Conservation (phyloP, 2,888 invertebrate genomes). For the Leptogaster cylindrica region DNA sequence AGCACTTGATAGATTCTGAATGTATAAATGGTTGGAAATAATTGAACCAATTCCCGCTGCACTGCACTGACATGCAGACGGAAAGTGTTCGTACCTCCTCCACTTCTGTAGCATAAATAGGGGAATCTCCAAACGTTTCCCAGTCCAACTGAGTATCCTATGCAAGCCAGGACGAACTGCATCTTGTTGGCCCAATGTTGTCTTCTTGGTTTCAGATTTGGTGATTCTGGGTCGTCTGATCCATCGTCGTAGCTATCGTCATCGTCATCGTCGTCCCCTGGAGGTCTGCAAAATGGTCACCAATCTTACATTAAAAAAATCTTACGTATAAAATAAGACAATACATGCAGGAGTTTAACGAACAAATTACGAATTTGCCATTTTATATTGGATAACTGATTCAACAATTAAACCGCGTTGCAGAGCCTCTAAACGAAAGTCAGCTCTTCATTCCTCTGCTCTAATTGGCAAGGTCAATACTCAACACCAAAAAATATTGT, state of each 20-base stretch:
- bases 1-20: conserved; percentile 28
- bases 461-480: no score
- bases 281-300: conserved; percentile 66
- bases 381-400: no score
- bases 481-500: no score
- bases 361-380: no score
- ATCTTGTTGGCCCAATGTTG: conserved; percentile 89
- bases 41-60: not conserved
- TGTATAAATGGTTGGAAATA: not conserved
- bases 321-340: no score
- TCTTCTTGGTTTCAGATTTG: conserved; percentile 75
- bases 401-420: no score
- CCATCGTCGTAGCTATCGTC: conserved; percentile 77
- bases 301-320: no score
- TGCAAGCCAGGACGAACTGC: conserved; percentile 87
- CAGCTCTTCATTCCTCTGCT: no score
- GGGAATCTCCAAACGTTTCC: conserved; percentile 94
- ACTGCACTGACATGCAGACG: not conserved
- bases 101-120: conserved; percentile 88
- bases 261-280: conserved; percentile 77
- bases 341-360: no score
- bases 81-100: conserved; percentile 72
- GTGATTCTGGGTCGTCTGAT: conserved; percentile 72
- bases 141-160: conserved; percentile 87
- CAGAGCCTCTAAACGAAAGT: no score